Conservation (phyloP, 2,113 vertebrate species). For the Cynopterus brachyotis region DNA sequence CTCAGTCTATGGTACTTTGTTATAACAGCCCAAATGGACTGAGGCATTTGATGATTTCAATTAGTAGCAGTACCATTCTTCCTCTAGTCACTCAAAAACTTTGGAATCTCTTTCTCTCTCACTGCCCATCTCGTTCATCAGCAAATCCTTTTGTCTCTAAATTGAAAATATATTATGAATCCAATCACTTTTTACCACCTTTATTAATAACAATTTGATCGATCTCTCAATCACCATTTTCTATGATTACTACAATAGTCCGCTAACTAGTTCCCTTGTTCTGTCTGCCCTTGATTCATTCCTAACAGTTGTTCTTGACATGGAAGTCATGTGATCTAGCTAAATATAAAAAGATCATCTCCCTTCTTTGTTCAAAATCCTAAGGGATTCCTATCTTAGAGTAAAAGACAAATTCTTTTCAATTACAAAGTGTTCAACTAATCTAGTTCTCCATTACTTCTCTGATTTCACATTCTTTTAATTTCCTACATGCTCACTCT, state of each 20-base stretch:
- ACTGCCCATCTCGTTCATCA: background rate
- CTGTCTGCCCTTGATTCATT: background rate
- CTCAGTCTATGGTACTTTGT: background rate
- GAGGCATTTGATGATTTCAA: background rate
- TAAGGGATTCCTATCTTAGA: background rate
- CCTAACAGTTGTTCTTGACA: background rate
- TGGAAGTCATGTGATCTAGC: background rate
- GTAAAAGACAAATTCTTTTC: background rate
- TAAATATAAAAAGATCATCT: background rate
- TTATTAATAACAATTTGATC: background rate
- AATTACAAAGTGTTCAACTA: background rate
- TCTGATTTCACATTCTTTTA: background rate
- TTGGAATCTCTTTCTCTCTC: background rate
- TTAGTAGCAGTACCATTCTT: background rate
- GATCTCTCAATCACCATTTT: background rate
- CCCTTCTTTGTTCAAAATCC: background rate
- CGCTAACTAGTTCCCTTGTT: background rate
- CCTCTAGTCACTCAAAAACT: background rate
- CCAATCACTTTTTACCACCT: background rate
- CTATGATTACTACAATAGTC: background rate
- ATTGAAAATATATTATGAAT: background rate
- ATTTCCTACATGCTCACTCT: background rate
- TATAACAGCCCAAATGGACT: background rate
- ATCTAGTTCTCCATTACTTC: background rate
- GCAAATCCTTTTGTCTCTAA: background rate